Evolutionary conservation across 2,113 vertebrate genomes (phyloP), one percentile per base, ranked within the genome.

Genomic region (Athene cunicularia): DNA sequence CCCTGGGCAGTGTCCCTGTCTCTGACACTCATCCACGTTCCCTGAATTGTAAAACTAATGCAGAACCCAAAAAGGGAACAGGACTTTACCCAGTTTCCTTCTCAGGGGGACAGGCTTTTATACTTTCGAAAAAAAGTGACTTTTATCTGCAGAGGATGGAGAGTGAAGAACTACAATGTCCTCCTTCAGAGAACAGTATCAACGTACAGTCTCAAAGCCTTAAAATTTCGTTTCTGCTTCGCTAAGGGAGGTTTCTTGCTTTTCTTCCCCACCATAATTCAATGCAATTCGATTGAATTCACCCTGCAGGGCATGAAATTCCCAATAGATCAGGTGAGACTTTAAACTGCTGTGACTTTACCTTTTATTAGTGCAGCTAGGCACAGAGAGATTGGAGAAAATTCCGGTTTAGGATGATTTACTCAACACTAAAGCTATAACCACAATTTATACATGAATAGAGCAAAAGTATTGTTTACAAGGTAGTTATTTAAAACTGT

Each of bases 401-500:
- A 63, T 37, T 71, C 43, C 55, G 24, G 1, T 71, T 93, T 68
- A 68, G 53, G 21, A 26, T 87, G 79, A 95, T 88, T 84, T 94
- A 87, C 72, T 90, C 5, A 1, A 91, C 35, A 17, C 9, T 67
- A 88, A 93, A 80, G 52, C 14, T 60, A 39, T 63, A 96, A 71
- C 18, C 24, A 92, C 41, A 95, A 74, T 67, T 74, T 84, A 75
- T 19, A 18, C 45, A 67, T 5, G 30, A 80, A 66, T 13, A 85
- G 43, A 43, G 20, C 35, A 93, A 93, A 90, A 85, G 27, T 33
- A 73, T 14, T 75, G 71, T 72, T 91, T 86, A 86, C 85, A 93
- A 81, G 41, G 52, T 55, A 60, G 71, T 88, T 71, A 94, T 68
- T 95, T 96, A 75, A 80, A 96, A 86, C 58, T n/a, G 35, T 50